phyloP scores from a whole-genome alignment of 2,888 invertebrate genomes.

The Drosophila atripex region DNA sequence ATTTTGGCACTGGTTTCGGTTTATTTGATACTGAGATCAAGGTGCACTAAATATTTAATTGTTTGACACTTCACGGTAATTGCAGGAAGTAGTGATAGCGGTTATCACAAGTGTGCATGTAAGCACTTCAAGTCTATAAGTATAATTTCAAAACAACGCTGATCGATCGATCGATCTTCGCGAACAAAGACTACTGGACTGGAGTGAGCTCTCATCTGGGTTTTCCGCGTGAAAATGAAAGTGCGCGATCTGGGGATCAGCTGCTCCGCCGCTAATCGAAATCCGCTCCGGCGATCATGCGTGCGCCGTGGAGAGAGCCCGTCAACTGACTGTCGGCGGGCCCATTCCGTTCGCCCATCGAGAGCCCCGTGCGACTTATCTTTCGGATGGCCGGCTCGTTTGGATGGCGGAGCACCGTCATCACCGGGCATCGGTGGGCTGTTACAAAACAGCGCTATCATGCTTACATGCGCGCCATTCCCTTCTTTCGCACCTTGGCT shows the following conservation, averaged over 20 bases:
- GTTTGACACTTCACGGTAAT: background rate
- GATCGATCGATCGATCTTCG: background rate
- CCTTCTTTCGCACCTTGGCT: slow-evolving; percentile 2
- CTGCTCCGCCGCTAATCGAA: slow-evolving; percentile 15
- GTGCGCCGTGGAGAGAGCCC: slow-evolving; percentile 40
- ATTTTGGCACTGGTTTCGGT: slow-evolving; percentile 21
- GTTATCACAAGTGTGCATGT: background rate
- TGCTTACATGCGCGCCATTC: slow-evolving; percentile 27
- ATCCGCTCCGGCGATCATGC: slow-evolving; percentile 42
- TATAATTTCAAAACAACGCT: background rate
- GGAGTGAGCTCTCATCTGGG: background rate
- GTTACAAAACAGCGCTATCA: slow-evolving; percentile 36
- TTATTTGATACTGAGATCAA: background rate
- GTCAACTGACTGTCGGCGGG: slow-evolving; percentile 34
- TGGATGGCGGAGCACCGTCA: background rate
- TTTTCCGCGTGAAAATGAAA: slow-evolving; percentile 24
- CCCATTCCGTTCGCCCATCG: slow-evolving; percentile 19
- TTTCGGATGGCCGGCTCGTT: slow-evolving; percentile 13
- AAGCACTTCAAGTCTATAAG: background rate
- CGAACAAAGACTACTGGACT: slow-evolving; percentile 13
- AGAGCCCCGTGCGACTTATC: slow-evolving; percentile 25
- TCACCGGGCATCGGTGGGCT: slow-evolving; percentile 1
- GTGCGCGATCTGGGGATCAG: slow-evolving; percentile 14
- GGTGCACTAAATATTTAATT: background rate
- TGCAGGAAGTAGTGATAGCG: slow-evolving; percentile 1